Evolutionary conservation across 2,888 invertebrate genomes (phyloP), one percentile per base, ranked within the genome.

Genomic region (Schizotus pectinicornis): DNA sequence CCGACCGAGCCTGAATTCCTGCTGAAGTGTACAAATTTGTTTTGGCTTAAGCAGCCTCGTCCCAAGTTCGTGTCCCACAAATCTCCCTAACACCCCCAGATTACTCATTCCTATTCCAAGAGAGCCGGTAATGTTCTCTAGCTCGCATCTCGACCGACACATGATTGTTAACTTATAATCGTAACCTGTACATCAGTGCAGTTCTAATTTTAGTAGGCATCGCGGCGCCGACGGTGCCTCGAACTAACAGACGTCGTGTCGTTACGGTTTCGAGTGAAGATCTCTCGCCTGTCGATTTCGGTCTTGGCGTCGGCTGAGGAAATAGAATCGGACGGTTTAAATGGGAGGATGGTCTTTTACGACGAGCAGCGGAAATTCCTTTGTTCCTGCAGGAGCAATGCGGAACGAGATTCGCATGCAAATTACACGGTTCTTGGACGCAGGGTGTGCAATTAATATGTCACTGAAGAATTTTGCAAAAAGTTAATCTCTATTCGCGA

Each of bases 131-230:
- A 49, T 56, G 45, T 46, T 51, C 57, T 41, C 51, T 50, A 37
- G 48, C 34, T 30, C 34, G 33, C 51, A 42, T 51, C 51, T 35
- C 36, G 22, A 22, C 48, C 22, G 35, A 53, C 56, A 56, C 50
- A 53, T 59, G 57, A 60, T 60, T 63, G 60, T 55, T n/a, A n/a
- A n/a, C n/a, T n/a, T 52, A 37, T 43, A 57, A 58, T 48, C 51
- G 61, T 62, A 56, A 53, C 57, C 48, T 51, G 47, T 38, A 43
- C 42, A 53, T 30, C 55, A 57, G 56, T 63, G 63, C 58, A 61
- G 58, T 63, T 58, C 63, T 63, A 63, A 61, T 32, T 60, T 61
- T 63, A 63, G 47, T 35, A 31, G 13, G 45, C 37, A 53, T 42
- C 51, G 37, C 31, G 39, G 33, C 45, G 32, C 13, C 22, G 45